These are phyloP conservation scores for Hermatobates lingyangjiaoensis DNA, from an alignment of 1,140 invertebrate genomes.

Conservation along the genomic window DNA sequence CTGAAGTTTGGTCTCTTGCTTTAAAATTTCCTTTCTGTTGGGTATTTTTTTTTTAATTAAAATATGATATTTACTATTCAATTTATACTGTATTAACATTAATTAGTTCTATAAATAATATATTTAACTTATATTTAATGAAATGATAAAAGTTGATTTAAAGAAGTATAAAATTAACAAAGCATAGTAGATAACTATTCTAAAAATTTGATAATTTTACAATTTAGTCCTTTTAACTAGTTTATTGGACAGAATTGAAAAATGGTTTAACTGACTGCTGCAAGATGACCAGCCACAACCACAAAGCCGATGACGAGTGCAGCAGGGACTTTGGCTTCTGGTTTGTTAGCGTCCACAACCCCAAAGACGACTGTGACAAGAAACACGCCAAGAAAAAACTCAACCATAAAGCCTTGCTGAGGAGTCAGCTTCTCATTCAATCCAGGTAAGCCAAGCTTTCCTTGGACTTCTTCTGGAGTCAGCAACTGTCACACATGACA, in stretches of 20 bases:
- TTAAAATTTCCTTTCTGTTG: no score
- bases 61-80: no score
- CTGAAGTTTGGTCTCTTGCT: no score
- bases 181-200: not conserved
- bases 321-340: constrained; percentile 57
- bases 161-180: not conserved
- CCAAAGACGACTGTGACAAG: constrained; percentile 76
- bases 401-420: constrained; percentile 66
- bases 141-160: no score
- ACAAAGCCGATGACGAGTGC: constrained; percentile 77
- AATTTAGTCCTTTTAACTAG: not conserved
- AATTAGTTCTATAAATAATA: no score
- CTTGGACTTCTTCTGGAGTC: constrained; percentile 11
- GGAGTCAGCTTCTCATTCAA: constrained; percentile 34
- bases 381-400: constrained; percentile 77
- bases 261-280: constrained; percentile 49
- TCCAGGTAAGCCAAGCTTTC: constrained; percentile 37
- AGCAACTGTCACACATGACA: constrained; percentile 10
- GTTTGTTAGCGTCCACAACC: constrained; percentile 51
- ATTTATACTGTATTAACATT: no score
- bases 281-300: constrained; percentile 69
- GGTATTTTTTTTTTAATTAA: no score
- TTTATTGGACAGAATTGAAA: not conserved
- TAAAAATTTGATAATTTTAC: not conserved
- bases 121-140: no score